Conservation (phyloP, 1,140 invertebrate species). For the Diabrotica undecimpunctata region DNA sequence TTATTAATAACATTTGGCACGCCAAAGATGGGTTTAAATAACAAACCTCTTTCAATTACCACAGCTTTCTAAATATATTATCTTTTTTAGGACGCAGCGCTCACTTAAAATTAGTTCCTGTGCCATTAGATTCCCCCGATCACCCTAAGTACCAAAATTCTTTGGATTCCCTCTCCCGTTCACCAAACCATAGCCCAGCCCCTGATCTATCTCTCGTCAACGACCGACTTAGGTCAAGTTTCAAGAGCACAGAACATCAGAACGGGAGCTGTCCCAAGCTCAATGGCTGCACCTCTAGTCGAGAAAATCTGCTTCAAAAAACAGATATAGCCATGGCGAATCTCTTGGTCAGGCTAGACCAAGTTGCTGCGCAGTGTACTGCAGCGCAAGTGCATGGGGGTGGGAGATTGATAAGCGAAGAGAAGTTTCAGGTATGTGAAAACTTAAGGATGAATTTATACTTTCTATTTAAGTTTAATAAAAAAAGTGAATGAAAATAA, state of each 20-base stretch:
- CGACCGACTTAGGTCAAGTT: constrained; percentile 4
- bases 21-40: too few species aligned
- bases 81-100: constrained; percentile 2
- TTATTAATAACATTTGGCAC: too few species aligned
- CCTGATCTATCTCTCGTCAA: neutral
- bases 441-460: too few species aligned
- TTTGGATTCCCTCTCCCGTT: constrained; percentile 1
- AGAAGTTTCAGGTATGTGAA: constrained; percentile 62
- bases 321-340: constrained; percentile 64
- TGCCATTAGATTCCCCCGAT: constrained; percentile 32
- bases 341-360: constrained; percentile 61
- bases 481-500: too few species aligned
- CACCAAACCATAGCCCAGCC: neutral
- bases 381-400: constrained; percentile 66
- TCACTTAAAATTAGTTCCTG: constrained; percentile 8
- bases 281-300: constrained; percentile 40
- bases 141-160: constrained; percentile 6
- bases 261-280: constrained; percentile 16
- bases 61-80: neutral
- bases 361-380: constrained; percentile 64
- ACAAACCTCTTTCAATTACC: too few species aligned
- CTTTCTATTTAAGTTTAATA: too few species aligned
- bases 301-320: constrained; percentile 59
- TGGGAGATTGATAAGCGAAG: constrained; percentile 65
- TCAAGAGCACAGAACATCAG: neutral